phyloP scores from a whole-genome alignment of 2,113 vertebrate genomes.

The Lepus timidus region DNA sequence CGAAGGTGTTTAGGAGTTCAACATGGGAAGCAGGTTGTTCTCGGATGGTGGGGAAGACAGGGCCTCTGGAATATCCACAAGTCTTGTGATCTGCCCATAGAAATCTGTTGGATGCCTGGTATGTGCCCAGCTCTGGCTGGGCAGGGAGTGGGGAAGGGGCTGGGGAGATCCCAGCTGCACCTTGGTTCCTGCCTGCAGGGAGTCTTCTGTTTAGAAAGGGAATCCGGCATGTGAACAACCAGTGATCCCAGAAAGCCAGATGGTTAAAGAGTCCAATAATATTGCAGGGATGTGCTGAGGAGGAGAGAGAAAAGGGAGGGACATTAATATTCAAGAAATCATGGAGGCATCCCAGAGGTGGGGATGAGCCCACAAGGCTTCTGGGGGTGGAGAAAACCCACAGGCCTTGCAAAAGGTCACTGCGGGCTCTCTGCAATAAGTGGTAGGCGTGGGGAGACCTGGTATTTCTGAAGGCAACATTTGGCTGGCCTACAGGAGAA shows the following conservation, averaged over 20 bases:
- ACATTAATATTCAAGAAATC: neutral
- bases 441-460: fast-evolving
- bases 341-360: fast-evolving
- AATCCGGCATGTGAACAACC: neutral
- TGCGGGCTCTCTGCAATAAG: neutral
- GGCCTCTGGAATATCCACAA: neutral
- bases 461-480: neutral
- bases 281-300: neutral
- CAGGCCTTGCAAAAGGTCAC: neutral
- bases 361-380: neutral
- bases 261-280: neutral
- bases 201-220: neutral
- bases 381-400: neutral
- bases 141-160: neutral
- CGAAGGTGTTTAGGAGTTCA: neutral
- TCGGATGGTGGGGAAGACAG: neutral
- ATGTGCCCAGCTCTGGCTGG: neutral
- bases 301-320: neutral
- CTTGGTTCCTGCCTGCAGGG: neutral
- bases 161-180: neutral
- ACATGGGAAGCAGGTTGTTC: neutral
- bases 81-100: neutral
- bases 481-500: neutral
- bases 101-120: neutral
- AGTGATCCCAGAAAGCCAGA: neutral